Base-by-base conservation (phyloP, 2,797 vertebrate genomes). In the Sebastes diploproa region DNA sequence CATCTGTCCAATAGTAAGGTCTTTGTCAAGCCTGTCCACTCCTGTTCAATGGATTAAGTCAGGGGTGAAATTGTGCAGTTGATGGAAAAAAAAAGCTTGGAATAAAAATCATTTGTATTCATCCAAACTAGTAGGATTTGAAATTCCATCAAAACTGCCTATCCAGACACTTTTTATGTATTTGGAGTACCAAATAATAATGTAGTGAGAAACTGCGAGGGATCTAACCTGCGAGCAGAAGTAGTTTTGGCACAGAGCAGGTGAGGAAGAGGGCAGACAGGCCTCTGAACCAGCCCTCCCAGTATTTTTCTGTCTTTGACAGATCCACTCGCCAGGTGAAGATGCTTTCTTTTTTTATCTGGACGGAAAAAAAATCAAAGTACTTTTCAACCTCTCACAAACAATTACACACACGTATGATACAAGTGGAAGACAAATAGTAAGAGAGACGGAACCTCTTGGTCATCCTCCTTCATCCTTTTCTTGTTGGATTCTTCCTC, bases 1-100 rank as follows among this genome's bases (percentile, higher is more conserved):
- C 98, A 99, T 99, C 90, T 99, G 98, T 87, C 98, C 98, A 89
- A 99, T 99, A 61, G 98, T 99, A 60, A 99, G 96, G 90, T 99
- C 98, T 96, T 99, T 99, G 95, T 99, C 98, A 89, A 99, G 95
- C 85, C 98, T 95, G 95, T 99, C 98, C 87, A 99, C 97, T 87
- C 98, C 98, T 99, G 85, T 46, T 93, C 89, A 80, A 83, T 7
- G 6, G 23, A 77, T 78, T 12, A 82, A 42, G n/a, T 77, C 32
- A 80, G n/a, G 18, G 22, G 56, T 81, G 59, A 88, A 82, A 86
- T 20, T 75, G 71, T 77, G 75, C 32, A 61, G 56, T 82, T 23
- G 77, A 14, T 32, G 12, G 52, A 10, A 81, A 64, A 23, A 23
- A 76, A 46, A 78, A 3, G 7, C 55, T 78, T 63, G 25, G 29